Conservation (phyloP, 2,797 vertebrate species). For the Acridotheres tristis region DNA sequence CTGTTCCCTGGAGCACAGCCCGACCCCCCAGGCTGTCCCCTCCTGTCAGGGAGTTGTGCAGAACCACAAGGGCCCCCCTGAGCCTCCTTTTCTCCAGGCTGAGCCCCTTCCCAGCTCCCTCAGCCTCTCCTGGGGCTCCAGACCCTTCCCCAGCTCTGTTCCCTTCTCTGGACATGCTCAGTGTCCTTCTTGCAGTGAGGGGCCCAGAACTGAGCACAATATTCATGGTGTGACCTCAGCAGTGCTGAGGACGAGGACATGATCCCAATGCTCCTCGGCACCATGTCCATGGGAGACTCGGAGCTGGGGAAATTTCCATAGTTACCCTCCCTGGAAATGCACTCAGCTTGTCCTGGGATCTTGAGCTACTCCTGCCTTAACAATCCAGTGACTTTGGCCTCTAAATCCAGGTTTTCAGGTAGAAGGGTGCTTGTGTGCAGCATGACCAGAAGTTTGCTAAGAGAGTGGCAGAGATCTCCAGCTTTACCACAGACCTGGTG, state of each 20-base stretch:
- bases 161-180: background rate
- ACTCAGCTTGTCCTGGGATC: background rate
- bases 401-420: background rate
- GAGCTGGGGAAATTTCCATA: background rate
- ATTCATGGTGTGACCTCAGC: background rate
- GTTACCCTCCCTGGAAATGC: background rate
- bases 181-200: background rate
- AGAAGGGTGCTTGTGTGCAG: background rate
- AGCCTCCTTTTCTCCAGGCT: background rate
- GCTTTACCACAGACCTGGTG: background rate
- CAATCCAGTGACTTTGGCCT: background rate
- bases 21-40: accelerated
- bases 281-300: background rate
- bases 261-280: background rate
- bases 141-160: accelerated
- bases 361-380: background rate
- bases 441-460: background rate
- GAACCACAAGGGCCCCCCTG: background rate
- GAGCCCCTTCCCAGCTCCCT: background rate
- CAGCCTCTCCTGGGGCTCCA: background rate
- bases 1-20: background rate
- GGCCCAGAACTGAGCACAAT: background rate
- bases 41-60: background rate
- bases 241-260: background rate
- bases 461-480: background rate